Conservation (phyloP, 2,113 vertebrate genomes). For the Gasterosteus aculeatus region DNA sequence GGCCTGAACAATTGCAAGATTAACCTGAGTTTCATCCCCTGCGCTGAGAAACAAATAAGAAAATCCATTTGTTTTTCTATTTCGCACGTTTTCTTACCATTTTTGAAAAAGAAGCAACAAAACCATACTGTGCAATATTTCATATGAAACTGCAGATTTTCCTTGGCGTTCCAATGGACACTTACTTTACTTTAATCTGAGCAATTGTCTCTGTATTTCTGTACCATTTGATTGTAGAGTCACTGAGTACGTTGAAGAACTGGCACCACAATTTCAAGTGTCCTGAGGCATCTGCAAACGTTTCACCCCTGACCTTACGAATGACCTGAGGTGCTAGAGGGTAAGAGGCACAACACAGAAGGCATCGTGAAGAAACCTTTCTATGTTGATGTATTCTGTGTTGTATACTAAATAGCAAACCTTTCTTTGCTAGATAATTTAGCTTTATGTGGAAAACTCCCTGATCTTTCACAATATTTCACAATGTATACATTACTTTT, state of each 20-base stretch:
- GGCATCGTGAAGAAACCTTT: conserved; percentile 1
- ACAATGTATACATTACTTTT: not conserved
- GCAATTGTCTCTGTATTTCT: conserved; percentile 87
- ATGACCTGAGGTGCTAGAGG: conserved; percentile 94
- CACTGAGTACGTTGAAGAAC: conserved; percentile 95
- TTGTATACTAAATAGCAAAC: not conserved
- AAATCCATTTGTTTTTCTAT: not conserved
- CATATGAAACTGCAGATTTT: not conserved
- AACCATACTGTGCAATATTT: not conserved
- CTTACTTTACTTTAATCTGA: conserved; percentile 87
- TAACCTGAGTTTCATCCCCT: conserved; percentile 91
- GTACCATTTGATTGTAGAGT: conserved; percentile 91
- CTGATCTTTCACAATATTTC: not conserved
- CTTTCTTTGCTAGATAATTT: not conserved
- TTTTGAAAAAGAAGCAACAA: not conserved
- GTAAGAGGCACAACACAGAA: conserved; percentile 9
- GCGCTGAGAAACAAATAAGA: conserved; percentile 79
- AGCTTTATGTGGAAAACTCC: not conserved
- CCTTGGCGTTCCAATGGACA: not conserved
- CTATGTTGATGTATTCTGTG: not conserved
- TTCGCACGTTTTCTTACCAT: not conserved
- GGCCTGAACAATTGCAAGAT: conserved; percentile 90
- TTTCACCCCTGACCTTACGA: conserved; percentile 93
- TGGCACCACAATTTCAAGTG: conserved; percentile 99
- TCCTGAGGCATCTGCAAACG: conserved; percentile 89